These are phyloP conservation scores for Micoletzkya japonica DNA, from an alignment of 2,888 invertebrate species.

Conservation along the genomic window DNA sequence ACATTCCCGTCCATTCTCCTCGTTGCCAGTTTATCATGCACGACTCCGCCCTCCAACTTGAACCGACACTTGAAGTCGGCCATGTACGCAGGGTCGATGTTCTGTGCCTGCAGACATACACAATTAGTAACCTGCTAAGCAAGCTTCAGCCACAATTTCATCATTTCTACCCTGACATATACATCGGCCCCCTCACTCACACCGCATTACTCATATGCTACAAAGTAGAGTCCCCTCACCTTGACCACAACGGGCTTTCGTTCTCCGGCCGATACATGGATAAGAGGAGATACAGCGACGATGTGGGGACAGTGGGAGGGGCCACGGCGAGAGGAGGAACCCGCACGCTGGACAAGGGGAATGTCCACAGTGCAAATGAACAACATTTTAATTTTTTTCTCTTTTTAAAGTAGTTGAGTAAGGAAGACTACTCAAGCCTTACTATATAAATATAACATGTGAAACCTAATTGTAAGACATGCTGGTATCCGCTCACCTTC, in stretches of 20 bases:
- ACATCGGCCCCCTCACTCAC: background rate
- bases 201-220: slow-evolving; percentile 32
- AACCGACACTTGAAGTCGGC: slow-evolving; percentile 62
- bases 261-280: slow-evolving; percentile 66
- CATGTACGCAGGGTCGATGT: slow-evolving; percentile 60
- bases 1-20: slow-evolving; percentile 41
- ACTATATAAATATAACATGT: no score
- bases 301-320: slow-evolving; percentile 65
- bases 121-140: slow-evolving; percentile 1
- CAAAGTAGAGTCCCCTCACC: slow-evolving; percentile 57
- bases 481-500: slow-evolving; percentile 57
- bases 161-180: background rate
- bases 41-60: slow-evolving; percentile 35
- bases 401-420: no score
- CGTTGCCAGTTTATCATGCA: slow-evolving; percentile 45
- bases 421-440: no score
- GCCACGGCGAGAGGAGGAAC: slow-evolving; percentile 58
- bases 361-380: background rate
- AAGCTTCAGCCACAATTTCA: background rate
- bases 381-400: no score
- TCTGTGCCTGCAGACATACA: slow-evolving; percentile 39
- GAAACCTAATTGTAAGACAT: no score
- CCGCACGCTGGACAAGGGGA: slow-evolving; percentile 40
- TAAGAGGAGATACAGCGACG: slow-evolving; percentile 42
- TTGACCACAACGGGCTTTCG: slow-evolving; percentile 62